Evolutionary conservation across 2,888 invertebrate species (phyloP).

Genomic region (Xestoiulus laeticollis): DNA sequence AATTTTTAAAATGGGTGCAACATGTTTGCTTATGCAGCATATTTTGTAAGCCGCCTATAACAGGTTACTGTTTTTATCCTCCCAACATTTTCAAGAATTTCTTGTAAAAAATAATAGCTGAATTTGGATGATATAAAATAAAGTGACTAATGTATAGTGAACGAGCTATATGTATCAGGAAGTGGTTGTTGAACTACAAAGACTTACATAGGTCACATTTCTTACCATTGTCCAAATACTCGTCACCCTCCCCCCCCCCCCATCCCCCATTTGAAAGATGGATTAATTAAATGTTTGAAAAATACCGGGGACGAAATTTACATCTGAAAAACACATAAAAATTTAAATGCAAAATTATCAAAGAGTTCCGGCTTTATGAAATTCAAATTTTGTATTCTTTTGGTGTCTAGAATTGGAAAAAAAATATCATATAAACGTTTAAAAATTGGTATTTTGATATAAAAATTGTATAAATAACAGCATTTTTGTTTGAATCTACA

Average conservation of each 20-base stretch:
- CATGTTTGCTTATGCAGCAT: neutral
- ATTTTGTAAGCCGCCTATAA: neutral
- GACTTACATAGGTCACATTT: neutral
- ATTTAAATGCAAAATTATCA: neutral
- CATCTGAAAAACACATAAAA: neutral
- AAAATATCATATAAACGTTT: too few species aligned
- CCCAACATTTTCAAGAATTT: neutral
- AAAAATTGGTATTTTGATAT: too few species aligned
- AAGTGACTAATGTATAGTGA: neutral
- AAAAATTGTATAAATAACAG: too few species aligned
- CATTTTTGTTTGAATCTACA: too few species aligned
- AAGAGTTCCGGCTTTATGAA: conserved; percentile 12
- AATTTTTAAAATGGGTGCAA: neutral
- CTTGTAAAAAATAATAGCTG: neutral
- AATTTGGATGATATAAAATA: neutral
- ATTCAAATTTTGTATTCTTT: neutral
- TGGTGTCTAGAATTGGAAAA: neutral
- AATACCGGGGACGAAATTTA: neutral
- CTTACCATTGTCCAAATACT: neutral
- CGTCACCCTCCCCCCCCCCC: too few species aligned
- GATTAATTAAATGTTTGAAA: neutral
- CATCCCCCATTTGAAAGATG: neutral
- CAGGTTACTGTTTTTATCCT: neutral
- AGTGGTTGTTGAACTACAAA: neutral
- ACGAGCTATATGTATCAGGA: neutral